Conservation (phyloP, 2,888 invertebrate genomes). For the Orchesellides sinensis region DNA sequence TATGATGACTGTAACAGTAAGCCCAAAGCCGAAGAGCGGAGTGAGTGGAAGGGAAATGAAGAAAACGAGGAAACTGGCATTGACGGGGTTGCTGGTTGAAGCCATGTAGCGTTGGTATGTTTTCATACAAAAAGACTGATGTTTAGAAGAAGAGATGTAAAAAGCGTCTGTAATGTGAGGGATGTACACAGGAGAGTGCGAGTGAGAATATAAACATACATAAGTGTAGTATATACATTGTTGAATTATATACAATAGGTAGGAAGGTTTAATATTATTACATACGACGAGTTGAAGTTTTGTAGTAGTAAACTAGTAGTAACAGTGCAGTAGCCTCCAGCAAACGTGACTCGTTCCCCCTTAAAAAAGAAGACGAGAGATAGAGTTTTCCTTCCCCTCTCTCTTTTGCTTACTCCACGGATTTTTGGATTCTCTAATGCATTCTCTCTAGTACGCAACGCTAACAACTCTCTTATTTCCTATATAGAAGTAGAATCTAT, state of each 20-base stretch:
- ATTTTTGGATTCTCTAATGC: not conserved
- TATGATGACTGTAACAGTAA: slow-evolving; percentile 5
- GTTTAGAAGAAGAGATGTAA: not conserved
- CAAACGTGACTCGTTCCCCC: slow-evolving; percentile 52
- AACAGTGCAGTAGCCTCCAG: slow-evolving; percentile 39
- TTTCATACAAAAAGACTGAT: not conserved
- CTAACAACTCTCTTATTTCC: not conserved
- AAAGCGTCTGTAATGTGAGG: no score
- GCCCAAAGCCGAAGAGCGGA: not conserved
- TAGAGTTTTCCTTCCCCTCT: not conserved
- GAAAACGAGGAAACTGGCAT: not conserved
- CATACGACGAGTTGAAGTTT: not conserved
- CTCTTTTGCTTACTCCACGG: not conserved
- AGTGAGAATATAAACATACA: not conserved
- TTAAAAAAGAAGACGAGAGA: not conserved
- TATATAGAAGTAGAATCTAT: no score
- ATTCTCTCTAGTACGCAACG: not conserved
- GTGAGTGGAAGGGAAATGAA: not conserved
- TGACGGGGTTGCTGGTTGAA: not conserved
- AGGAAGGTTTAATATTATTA: not conserved
- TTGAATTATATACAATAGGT: not conserved
- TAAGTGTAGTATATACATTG: not conserved
- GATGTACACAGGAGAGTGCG: no score
- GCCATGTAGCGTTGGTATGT: no score
- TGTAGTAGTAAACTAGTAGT: not conserved